A percentile compares a stretch with the other conserved stretches of the same genome.
Conservation (phyloP, 2,888 invertebrate genomes). For the Euplagia quadripunctaria region DNA sequence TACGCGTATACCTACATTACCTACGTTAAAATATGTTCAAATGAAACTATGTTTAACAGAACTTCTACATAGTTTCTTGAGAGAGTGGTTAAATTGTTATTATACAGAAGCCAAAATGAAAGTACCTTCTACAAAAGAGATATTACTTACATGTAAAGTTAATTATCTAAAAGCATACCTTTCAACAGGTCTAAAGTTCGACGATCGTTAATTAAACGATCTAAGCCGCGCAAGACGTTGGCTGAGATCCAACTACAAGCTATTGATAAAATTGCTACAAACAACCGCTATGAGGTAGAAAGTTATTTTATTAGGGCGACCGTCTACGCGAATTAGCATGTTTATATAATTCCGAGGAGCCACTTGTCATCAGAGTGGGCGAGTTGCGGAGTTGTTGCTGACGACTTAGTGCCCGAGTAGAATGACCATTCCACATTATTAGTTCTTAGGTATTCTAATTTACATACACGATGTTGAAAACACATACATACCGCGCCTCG, state of each 20-base stretch:
- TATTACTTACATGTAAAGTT: slow-evolving; percentile 71
- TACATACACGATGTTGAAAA: slow-evolving; percentile 64
- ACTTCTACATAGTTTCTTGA: slow-evolving; percentile 14
- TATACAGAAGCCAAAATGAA: slow-evolving; percentile 49
- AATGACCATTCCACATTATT: slow-evolving; percentile 54
- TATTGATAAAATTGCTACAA: slow-evolving; percentile 83
- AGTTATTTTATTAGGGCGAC: slow-evolving; percentile 69
- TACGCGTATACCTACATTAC: too few species aligned
- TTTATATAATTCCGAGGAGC: slow-evolving; percentile 63
- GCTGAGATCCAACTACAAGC: slow-evolving; percentile 74
- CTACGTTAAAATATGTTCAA: slow-evolving; percentile 33
- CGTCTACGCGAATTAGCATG: slow-evolving; percentile 70
- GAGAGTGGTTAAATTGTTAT: slow-evolving; percentile 38
- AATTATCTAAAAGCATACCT: slow-evolving; percentile 77
- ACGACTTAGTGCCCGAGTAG: slow-evolving; percentile 31
- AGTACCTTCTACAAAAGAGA: slow-evolving; percentile 65
- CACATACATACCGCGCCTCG: slow-evolving; percentile 58
- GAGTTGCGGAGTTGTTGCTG: slow-evolving; percentile 57
- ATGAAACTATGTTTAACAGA: background rate
- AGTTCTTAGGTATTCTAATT: slow-evolving; percentile 65
- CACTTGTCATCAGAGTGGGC: slow-evolving; percentile 70
- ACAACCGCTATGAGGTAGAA: slow-evolving; percentile 69
- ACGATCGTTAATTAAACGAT: slow-evolving; percentile 86
- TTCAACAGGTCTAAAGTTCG: slow-evolving; percentile 87
- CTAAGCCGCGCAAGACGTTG: slow-evolving; percentile 80